Base-by-base conservation (phyloP, 2,113 vertebrate genomes). In the Chlorocebus sabaeus region DNA sequence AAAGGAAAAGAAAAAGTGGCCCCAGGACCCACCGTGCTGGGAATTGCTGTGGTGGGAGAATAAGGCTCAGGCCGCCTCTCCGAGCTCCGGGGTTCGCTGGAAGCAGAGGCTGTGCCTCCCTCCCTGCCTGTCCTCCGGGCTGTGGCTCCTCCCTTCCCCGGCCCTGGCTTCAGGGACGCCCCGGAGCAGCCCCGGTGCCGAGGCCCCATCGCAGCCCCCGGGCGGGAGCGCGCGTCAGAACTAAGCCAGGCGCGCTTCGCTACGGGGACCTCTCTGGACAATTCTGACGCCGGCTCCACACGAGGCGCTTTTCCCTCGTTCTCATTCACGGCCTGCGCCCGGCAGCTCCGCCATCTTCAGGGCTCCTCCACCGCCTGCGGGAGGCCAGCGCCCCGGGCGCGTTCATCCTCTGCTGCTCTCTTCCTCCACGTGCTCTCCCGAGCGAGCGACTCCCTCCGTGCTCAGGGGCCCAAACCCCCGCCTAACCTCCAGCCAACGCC, bases 31-130 rank as follows among this genome's bases (percentile, higher is more conserved):
- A 16, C 2, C 11, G 1, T 35, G 35, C 45, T 13, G 43, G 40
- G 13, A n/a, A 20, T 5, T 3, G 3, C 2, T 10, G 0, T 0
- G 22, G 5, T 10, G 25, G 48, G 64, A 89, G 23, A 11, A 4
- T 0, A 35, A 78, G 35, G 27, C 5, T 27, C 32, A 6, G 0
- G 14, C 2, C 0, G 32, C 55, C 27, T 81, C 4, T 0, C 20
- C 52, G 40, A 64, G 11, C 27, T 32, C 8, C 5, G 25, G n/a
- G 1, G 23, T 32, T 8, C 45, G 43, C 1, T 23, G 38, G 40
- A 50, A 22, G 25, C 0, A 3, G 64, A 59, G 22, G 43, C n/a
- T 11, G 27, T 23, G 43, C 68, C 67, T 73, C 8, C 10, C 40
- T 59, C 3, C 0, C 2, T 0, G 17, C 75, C 64, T 5, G 22